phyloP scores from a whole-genome alignment of 2,888 invertebrate genomes.

The Hyposoter didymator region DNA sequence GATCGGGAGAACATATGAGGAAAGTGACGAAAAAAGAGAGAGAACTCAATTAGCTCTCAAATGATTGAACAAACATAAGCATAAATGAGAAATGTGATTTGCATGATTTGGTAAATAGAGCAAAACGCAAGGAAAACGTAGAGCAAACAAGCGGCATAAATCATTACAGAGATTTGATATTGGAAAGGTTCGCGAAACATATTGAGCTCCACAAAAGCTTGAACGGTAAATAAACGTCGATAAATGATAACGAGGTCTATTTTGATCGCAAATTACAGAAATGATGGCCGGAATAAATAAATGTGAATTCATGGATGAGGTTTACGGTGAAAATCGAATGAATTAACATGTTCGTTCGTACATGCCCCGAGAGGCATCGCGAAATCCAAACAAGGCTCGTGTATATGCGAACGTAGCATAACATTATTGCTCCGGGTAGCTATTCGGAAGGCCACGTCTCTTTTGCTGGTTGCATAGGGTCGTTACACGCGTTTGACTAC shows the following conservation, averaged over 20 bases:
- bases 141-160: constrained; percentile 18
- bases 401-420: background rate
- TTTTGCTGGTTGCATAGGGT: background rate
- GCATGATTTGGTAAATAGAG: background rate
- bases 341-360: constrained; percentile 15
- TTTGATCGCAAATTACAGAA: constrained; percentile 28
- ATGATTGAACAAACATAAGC: background rate
- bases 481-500: background rate
- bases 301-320: background rate
- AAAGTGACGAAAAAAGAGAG: background rate
- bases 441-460: background rate
- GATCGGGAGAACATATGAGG: background rate
- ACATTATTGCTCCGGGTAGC: constrained; percentile 26
- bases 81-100: background rate
- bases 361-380: background rate
- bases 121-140: background rate
- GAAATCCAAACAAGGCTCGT: background rate
- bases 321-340: constrained; percentile 4
- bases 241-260: constrained; percentile 40
- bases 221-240: constrained; percentile 20
- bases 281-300: constrained; percentile 30
- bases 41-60: background rate
- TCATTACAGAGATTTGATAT: constrained; percentile 20
- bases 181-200: background rate
- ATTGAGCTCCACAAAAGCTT: background rate